Evolutionary conservation across 2,113 vertebrate genomes (phyloP).

Genomic region (Saccopteryx bilineata): DNA sequence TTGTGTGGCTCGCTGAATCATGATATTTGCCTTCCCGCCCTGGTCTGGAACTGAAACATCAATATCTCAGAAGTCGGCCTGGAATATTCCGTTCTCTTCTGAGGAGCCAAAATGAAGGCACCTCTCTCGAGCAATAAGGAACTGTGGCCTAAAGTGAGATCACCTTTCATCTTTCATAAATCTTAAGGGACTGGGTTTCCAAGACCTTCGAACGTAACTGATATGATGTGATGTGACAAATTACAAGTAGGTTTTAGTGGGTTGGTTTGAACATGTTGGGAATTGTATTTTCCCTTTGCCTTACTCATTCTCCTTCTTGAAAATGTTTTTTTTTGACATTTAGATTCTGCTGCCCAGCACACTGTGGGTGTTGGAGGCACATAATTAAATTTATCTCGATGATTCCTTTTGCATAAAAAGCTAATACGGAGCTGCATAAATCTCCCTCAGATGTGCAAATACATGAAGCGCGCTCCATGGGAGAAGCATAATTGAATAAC

Average conservation of each 20-base stretch:
- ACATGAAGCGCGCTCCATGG: neutral
- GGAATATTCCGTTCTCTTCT: neutral
- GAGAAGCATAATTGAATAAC: neutral
- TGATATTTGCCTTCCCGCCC: neutral
- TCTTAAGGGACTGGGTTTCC: conserved; percentile 35
- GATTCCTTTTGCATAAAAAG: conserved; percentile 24
- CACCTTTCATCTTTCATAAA: conserved; percentile 14
- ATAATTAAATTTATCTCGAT: conserved; percentile 62
- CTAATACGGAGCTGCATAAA: neutral
- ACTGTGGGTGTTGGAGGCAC: neutral
- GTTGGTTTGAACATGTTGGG: neutral
- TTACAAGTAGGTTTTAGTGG: neutral
- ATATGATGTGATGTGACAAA: neutral
- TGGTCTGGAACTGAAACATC: neutral
- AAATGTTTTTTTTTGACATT: neutral
- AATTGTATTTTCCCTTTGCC: conserved; percentile 10
- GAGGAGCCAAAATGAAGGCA: neutral
- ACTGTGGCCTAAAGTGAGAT: neutral
- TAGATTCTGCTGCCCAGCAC: neutral
- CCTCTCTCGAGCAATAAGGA: neutral
- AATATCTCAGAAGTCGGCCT: neutral
- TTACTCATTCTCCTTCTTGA: conserved; percentile 21
- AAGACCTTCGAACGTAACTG: neutral
- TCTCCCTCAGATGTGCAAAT: conserved; percentile 24
- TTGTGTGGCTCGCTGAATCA: neutral